Percentiles rank a stretch among this genome's conserved stretches.
phyloP scores from a whole-genome alignment of 2,797 vertebrate genomes.

The Xyrichtys novacula region DNA sequence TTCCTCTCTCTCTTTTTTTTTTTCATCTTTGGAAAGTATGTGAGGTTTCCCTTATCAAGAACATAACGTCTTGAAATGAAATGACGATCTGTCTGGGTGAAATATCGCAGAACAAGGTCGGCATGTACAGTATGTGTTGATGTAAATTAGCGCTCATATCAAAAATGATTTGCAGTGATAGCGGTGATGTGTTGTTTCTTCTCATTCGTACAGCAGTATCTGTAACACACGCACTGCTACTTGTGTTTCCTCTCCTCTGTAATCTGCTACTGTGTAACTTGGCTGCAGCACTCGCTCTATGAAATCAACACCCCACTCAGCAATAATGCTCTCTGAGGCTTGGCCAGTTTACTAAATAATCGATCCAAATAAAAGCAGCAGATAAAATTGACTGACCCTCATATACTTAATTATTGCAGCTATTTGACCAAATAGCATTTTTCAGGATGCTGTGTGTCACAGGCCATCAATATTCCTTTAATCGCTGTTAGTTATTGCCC shows the following conservation, averaged over 20 bases:
- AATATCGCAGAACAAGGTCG: conserved; percentile 22
- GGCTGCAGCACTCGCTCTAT: conserved; percentile 61
- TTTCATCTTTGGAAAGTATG: conserved; percentile 3
- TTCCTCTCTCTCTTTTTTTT: neutral
- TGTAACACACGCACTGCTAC: conserved; percentile 4
- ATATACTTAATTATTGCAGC: conserved; percentile 94
- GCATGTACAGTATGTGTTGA: neutral
- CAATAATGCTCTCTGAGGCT: conserved; percentile 87
- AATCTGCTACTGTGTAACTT: conserved; percentile 52
- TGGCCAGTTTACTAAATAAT: conserved; percentile 88
- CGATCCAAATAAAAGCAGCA: conserved; percentile 92
- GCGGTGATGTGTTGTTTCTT: conserved; percentile 4
- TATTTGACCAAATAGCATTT: conserved; percentile 90
- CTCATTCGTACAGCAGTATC: conserved; percentile 18
- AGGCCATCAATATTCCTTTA: conserved; percentile 91
- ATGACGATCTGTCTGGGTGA: conserved; percentile 2
- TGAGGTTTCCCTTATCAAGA: conserved; percentile 15
- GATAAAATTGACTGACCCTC: conserved; percentile 94
- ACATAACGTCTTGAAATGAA: conserved; percentile 31
- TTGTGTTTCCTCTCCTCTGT: conserved; percentile 34
- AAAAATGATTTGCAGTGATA: neutral
- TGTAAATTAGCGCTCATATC: conserved; percentile 11
- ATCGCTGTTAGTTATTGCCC: conserved; percentile 89
- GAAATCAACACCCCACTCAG: conserved; percentile 81
- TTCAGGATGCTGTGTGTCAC: conserved; percentile 89